Evolutionary conservation across 1,140 invertebrate genomes (phyloP), one percentile per base, ranked within the genome.

Genomic region (Teleogryllus occipitalis): DNA sequence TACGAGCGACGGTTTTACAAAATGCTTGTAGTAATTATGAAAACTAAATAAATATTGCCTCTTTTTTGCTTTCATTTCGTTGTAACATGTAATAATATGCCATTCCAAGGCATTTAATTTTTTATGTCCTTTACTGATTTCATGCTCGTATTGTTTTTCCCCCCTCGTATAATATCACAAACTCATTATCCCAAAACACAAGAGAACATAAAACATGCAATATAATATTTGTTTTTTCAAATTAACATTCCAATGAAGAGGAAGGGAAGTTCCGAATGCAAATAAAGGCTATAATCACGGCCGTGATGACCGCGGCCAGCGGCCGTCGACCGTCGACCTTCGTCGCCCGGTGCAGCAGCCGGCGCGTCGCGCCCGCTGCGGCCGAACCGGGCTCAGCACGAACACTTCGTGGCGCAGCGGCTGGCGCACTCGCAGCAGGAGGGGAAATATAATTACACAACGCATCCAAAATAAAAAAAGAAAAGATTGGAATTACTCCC

Each of bases 41-140:
- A 65, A 65, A 65, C 54, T 65, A 65, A 65, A 65, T 65, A 65
- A 65, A 65, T 65, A 65, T 65, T 18, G 54, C 54, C 54, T 65
- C 18, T 39, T 65, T 65, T 65, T 65, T 65, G 54, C 18, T 65
- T 65, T 65, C 54, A 65, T 65, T 65, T 65, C 54, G 54, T 65
- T 65, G 54, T 65, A 65, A 65, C 54, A 65, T 65, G 54, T 65
- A 65, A 65, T 65, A 65, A 65, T 65, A 65, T 65, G 54, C 54
- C 54, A 65, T 65, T 65, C 18, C 54, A 65, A 65, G 54, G 54
- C 54, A 65, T 65, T 65, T 65, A 65, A 65, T 65, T 65, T 65
- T 65, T 65, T 65, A 65, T 65, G 18, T 65, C 54, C 54, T 65
- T 18, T 65, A 65, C 54, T 65, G 10, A 65, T 65, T 65, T 18